Evolutionary conservation across 1,140 invertebrate species (phyloP).

Genomic region (Leptinotarsa lineolata): DNA sequence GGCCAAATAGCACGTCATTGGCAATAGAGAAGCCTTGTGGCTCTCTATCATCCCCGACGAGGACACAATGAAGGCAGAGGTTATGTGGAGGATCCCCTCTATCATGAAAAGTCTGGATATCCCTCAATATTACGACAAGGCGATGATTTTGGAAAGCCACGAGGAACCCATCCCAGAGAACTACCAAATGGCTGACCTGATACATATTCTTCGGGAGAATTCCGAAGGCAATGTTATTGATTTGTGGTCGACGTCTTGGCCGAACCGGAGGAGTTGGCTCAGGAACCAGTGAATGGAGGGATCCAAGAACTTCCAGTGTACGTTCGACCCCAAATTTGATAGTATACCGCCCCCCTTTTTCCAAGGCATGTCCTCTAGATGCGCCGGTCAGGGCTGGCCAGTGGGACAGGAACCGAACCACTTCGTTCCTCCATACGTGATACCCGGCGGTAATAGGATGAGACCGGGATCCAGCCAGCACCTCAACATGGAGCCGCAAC

Average conservation of each 20-base stretch:
- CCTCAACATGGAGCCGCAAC: constrained; percentile 51
- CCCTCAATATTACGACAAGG: constrained; percentile 81
- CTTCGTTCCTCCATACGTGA: constrained; percentile 49
- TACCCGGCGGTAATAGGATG: constrained; percentile 55
- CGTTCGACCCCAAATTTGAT: constrained; percentile 51
- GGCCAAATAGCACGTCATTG: no score
- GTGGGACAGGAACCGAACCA: constrained; percentile 42
- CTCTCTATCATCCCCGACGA: constrained; percentile 77
- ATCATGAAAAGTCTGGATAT: constrained; percentile 83
- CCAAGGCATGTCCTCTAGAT: constrained; percentile 53
- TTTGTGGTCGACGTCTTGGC: constrained; percentile 75
- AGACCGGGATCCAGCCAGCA: no score
- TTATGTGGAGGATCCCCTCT: constrained; percentile 70
- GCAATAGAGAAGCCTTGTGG: constrained; percentile 72
- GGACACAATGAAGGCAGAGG: constrained; percentile 79
- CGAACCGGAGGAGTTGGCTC: constrained; percentile 72
- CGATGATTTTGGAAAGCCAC: constrained; percentile 84
- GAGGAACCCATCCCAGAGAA: constrained; percentile 84
- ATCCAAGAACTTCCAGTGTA: constrained; percentile 43
- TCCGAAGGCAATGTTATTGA: constrained; percentile 77
- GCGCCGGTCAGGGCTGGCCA: constrained; percentile 47
- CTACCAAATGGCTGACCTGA: constrained; percentile 74
- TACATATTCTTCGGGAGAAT: constrained; percentile 86
- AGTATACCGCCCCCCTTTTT: constrained; percentile 48
- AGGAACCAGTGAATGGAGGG: constrained; percentile 58